These are phyloP conservation scores for Micrastur ruficollis DNA, from an alignment of 2,797 vertebrate genomes.

Conservation along the genomic window DNA sequence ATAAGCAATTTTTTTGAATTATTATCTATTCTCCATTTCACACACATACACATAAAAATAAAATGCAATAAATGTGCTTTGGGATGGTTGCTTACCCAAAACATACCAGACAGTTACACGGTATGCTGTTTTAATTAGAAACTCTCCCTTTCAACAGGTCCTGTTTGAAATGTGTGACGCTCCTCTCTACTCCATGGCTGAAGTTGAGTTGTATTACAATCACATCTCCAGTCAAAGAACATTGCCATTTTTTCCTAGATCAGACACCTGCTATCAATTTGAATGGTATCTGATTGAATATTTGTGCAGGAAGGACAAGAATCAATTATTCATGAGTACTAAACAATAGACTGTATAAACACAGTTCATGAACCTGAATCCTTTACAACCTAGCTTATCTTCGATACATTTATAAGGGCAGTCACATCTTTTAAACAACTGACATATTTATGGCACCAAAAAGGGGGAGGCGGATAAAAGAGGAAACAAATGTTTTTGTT, in stretches of 20 bases:
- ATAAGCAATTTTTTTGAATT: background rate
- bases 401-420: slow-evolving; percentile 49
- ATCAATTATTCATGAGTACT: slow-evolving; percentile 74
- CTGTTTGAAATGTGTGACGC: background rate
- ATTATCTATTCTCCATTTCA: background rate
- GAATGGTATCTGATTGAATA: slow-evolving; percentile 71
- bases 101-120: background rate
- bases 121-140: slow-evolving; percentile 13
- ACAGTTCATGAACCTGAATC: slow-evolving; percentile 70
- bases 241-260: slow-evolving; percentile 29
- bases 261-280: slow-evolving; percentile 71
- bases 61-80: background rate
- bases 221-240: slow-evolving; percentile 38
- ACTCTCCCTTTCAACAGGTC: background rate
- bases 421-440: slow-evolving; percentile 54
- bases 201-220: background rate
- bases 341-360: slow-evolving; percentile 70
- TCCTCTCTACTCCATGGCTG: background rate
- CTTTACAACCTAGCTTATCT: slow-evolving; percentile 64
- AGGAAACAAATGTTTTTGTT: slow-evolving; percentile 21
- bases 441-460: slow-evolving; percentile 10
- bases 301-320: slow-evolving; percentile 69
- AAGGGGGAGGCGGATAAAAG: background rate
- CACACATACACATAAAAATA: background rate
- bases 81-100: background rate